Evolutionary conservation across 2,113 vertebrate species (phyloP), one percentile per base, ranked within the genome.

Genomic region (Emberiza fucata): DNA sequence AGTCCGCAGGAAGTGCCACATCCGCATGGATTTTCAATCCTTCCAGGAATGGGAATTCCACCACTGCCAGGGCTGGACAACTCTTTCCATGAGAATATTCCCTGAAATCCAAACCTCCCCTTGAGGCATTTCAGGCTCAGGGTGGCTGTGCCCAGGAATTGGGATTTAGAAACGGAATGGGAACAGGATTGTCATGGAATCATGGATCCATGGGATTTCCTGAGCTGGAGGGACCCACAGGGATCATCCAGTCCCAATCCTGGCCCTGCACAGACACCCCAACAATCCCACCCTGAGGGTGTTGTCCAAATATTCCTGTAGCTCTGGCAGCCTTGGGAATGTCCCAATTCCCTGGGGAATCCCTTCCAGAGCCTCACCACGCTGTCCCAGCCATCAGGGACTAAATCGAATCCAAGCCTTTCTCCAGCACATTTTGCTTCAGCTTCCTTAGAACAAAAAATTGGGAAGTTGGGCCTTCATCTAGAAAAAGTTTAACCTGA

Each of bases 261-360:
- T 48, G 73, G 56, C n/a, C 50, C 69, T 28, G 70, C 71, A n/a
- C 54, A 22, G 28, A 48, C 15, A 31, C 5, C 21, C 25, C 48
- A 54, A 37, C 20, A 56, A 45, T 31, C 50, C 77, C 33, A 17
- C 16, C 61, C 33, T 15, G 40, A 7, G 70, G 6, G 53, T 2
- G 0, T 9, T 31, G 12, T 47, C 51, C 40, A 33, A 81, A 21
- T 4, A 0, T 12, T 54, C 77, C 51, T 4, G 1, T 13, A 27
- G 40, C 16, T 66, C 51, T 50, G 59, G 59, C 7, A 42, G 37
- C 37, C 18, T 35, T 35, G 76, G 60, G 60, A 65, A 22, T 6
- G 10, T 21, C 3, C 4, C 28, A 17, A 9, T 37, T 54, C 39
- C 77, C 19, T 44, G 31, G 37, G 28, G 31, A 78, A 39, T 39